Evolutionary conservation across 2,113 vertebrate genomes (phyloP), one percentile per base, ranked within the genome.

Genomic region (Vidua macroura): DNA sequence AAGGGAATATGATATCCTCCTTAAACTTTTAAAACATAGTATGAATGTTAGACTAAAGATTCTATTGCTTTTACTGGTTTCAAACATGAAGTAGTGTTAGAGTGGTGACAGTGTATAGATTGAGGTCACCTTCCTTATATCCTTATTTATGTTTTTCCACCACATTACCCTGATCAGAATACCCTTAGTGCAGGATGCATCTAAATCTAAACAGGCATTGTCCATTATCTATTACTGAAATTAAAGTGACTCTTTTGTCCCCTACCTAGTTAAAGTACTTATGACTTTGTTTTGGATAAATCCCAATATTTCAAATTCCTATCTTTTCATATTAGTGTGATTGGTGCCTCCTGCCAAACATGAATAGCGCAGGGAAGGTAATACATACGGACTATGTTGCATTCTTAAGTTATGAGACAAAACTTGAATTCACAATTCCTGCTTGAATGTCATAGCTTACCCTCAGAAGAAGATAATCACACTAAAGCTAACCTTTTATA

Each of bases 61-160:
- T 30, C 14, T 55, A n/a, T 52, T 85, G 8, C 15, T 59, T 84
- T 82, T 46, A 23, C 5, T 78, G 8, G 6, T 51, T 93, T 90
- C 37, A 89, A 33, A 67, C 33, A 58, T 3, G 2, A 39, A 46
- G 8, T 46, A 35, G 1, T 10, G 13, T 62, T 75, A 37, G 14
- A 58, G 11, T 0, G 0, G 15, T 2, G 7, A 18, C 5, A 1
- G 8, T 41, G 20, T 53, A 27, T 3, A 58, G 25, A 33, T 1
- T 31, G 46, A 58, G 19, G 17, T 70, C 28, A 67, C 5, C 21
- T 55, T 87, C 66, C 52, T 66, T 41, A 74, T 56, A n/a, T n/a
- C 13, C 55, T n/a, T 58, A 66, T 53, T 8, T 2, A 0, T 44
- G 3, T 72, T 67, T 91, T 91, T 37, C 23, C 6, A 11, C 5